Evolutionary conservation across 2,888 invertebrate genomes (phyloP).

Genomic region (Oxytorus armatus): DNA sequence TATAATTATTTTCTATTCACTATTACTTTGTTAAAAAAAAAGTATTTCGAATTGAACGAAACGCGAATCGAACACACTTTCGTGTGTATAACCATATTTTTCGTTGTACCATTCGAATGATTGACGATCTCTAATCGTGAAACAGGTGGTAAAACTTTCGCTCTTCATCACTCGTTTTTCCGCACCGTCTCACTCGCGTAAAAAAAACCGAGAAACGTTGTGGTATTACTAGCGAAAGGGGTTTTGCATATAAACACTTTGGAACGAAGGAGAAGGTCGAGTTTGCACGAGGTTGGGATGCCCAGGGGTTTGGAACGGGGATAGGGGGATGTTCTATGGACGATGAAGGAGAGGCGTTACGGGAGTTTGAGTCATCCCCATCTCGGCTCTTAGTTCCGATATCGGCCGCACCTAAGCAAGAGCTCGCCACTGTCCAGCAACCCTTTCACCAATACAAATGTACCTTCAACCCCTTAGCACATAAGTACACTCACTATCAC

Average conservation of each 20-base stretch:
- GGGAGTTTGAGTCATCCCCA: slow-evolving; percentile 66
- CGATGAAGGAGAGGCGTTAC: slow-evolving; percentile 65
- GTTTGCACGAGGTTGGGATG: slow-evolving; percentile 64
- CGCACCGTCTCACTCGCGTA: slow-evolving; percentile 9
- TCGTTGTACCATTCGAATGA: too few relatives aligned
- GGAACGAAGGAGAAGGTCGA: slow-evolving; percentile 53
- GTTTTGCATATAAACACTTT: slow-evolving; percentile 29
- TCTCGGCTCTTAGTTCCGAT: slow-evolving; percentile 79
- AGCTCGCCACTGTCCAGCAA: slow-evolving; percentile 84
- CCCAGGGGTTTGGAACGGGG: slow-evolving; percentile 56
- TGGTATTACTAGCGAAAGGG: slow-evolving; percentile 51
- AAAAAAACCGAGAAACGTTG: slow-evolving; percentile 22
- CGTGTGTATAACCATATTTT: too few relatives aligned
- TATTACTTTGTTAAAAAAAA: too few relatives aligned
- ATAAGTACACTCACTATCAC: slow-evolving; percentile 74
- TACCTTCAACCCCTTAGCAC: slow-evolving; percentile 79
- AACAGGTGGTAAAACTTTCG: slow-evolving; percentile 48
- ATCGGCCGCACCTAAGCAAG: slow-evolving; percentile 82
- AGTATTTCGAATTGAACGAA: too few relatives aligned
- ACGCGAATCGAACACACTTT: too few relatives aligned
- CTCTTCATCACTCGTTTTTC: slow-evolving; percentile 33
- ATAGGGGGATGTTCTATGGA: slow-evolving; percentile 65
- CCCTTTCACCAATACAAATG: slow-evolving; percentile 78
- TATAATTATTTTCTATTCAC: too few relatives aligned
- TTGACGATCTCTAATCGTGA: too few relatives aligned